A percentile compares a stretch with the other conserved stretches of the same genome.
Evolutionary conservation across 1,140 invertebrate species (phyloP).

Genomic region (Ectropis grisescens): DNA sequence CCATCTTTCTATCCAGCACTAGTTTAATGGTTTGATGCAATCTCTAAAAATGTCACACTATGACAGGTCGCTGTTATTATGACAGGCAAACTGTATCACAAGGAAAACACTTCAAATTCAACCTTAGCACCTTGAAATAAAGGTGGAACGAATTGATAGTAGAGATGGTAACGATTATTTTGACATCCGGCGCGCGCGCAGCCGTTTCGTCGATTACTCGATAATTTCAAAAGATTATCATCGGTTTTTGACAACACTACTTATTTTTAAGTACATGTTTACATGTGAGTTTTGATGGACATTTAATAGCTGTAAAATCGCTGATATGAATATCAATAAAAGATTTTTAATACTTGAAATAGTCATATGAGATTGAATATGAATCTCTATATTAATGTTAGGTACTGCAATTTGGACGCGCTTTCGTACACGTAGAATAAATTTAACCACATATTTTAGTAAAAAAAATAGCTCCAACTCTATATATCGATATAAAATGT

Average conservation of each 20-base stretch:
- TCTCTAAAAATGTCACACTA: slow-evolving; percentile 48
- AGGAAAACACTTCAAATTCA: slow-evolving; percentile 9
- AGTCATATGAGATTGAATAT: too few species aligned
- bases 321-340: too few species aligned
- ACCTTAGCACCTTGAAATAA: slow-evolving; percentile 17
- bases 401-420: too few species aligned
- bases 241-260: slow-evolving; percentile 49
- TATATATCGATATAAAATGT: too few species aligned
- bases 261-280: slow-evolving; percentile 34
- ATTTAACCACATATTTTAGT: too few species aligned
- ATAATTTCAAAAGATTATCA: slow-evolving; percentile 55
- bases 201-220: slow-evolving; percentile 55
- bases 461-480: too few species aligned
- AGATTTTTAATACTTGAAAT: too few species aligned
- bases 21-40: slow-evolving; percentile 42
- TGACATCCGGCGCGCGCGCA: slow-evolving; percentile 57
- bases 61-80: slow-evolving; percentile 57
- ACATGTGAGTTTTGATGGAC: too few species aligned
- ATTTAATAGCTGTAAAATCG: too few species aligned
- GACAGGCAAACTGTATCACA: slow-evolving; percentile 25
- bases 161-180: slow-evolving; percentile 16
- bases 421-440: too few species aligned
- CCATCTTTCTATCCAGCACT: slow-evolving; percentile 42
- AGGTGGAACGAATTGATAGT: slow-evolving; percentile 1
- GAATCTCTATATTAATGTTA: too few species aligned